A percentile compares a stretch with the other conserved stretches of the same genome.
Evolutionary conservation across 2,888 invertebrate genomes (phyloP).

Genomic region (Acronicta leporina): DNA sequence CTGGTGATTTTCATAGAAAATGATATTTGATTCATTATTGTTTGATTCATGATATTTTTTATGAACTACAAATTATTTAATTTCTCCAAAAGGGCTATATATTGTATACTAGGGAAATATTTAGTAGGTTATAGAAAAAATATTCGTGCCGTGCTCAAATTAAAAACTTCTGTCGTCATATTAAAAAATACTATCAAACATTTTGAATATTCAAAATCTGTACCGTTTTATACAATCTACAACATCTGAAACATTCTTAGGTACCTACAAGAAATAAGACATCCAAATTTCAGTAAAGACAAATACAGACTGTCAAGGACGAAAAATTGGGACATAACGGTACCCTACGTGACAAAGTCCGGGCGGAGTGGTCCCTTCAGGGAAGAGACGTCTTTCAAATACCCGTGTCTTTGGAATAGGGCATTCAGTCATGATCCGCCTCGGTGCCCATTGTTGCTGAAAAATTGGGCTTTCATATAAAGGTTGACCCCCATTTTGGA

Average conservation of each 20-base stretch:
- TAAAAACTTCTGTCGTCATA: too few species aligned
- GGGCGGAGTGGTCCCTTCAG: slow-evolving; percentile 60
- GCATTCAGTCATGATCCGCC: slow-evolving; percentile 74
- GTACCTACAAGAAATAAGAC: slow-evolving; percentile 29
- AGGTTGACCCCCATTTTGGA: slow-evolving; percentile 37
- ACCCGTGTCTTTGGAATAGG: slow-evolving; percentile 60
- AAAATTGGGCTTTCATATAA: slow-evolving; percentile 45
- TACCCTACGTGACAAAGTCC: slow-evolving; percentile 71
- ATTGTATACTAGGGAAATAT: too few species aligned
- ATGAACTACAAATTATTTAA: too few species aligned
- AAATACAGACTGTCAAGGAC: slow-evolving; percentile 65
- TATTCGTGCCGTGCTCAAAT: too few species aligned
- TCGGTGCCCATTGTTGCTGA: slow-evolving; percentile 50
- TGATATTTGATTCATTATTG: too few species aligned
- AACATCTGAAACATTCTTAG: slow-evolving; percentile 2
- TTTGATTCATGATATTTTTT: too few species aligned
- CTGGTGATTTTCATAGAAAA: neutral
- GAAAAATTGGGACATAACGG: slow-evolving; percentile 80
- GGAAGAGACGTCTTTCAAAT: slow-evolving; percentile 55
- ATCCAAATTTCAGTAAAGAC: slow-evolving; percentile 50
- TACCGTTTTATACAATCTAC: slow-evolving; percentile 1
- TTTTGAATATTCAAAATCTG: neutral
- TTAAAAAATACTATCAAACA: too few species aligned
- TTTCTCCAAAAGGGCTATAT: too few species aligned
- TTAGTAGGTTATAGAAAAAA: too few species aligned